Percentiles rank a stretch among this genome's conserved stretches.
Conservation (phyloP, 2,888 invertebrate genomes). For the Drosophila fulvimacula region DNA sequence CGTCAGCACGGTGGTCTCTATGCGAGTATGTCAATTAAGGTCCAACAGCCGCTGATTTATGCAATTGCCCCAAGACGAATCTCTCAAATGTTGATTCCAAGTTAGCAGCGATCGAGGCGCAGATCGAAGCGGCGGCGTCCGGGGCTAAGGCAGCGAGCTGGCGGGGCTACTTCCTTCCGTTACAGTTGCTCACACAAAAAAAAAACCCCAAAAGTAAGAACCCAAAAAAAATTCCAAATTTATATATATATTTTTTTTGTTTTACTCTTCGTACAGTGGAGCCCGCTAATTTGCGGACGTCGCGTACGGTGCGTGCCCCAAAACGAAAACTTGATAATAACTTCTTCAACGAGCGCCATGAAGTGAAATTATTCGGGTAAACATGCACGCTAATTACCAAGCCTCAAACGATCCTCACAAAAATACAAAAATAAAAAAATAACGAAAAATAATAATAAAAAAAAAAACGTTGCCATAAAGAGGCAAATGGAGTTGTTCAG, state of each 20-base stretch:
- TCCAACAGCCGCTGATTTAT: slow-evolving; percentile 69
- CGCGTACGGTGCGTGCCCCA: slow-evolving; percentile 65
- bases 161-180: slow-evolving; percentile 70
- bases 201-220: slow-evolving; percentile 1
- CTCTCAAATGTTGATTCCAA: slow-evolving; percentile 25
- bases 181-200: slow-evolving; percentile 60
- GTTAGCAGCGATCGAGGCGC: slow-evolving; percentile 5
- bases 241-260: neutral
- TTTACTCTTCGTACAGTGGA: slow-evolving; percentile 59
- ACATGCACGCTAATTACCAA: slow-evolving; percentile 79
- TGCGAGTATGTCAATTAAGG: slow-evolving; percentile 74
- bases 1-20: slow-evolving; percentile 72
- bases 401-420: slow-evolving; percentile 67
- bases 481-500: neutral
- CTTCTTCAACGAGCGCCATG: slow-evolving; percentile 80
- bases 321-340: slow-evolving; percentile 66
- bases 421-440: slow-evolving; percentile 12
- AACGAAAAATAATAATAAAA: slow-evolving; percentile 3
- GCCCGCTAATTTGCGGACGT: slow-evolving; percentile 78
- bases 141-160: slow-evolving; percentile 14
- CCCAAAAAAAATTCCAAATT: slow-evolving; percentile 11
- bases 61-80: slow-evolving; percentile 61
- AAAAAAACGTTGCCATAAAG: neutral
- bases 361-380: slow-evolving; percentile 81
- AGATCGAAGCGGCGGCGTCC: slow-evolving; percentile 1